These are phyloP conservation scores for Matsumurasca onukii DNA, from an alignment of 1,140 invertebrate genomes.

Conservation along the genomic window DNA sequence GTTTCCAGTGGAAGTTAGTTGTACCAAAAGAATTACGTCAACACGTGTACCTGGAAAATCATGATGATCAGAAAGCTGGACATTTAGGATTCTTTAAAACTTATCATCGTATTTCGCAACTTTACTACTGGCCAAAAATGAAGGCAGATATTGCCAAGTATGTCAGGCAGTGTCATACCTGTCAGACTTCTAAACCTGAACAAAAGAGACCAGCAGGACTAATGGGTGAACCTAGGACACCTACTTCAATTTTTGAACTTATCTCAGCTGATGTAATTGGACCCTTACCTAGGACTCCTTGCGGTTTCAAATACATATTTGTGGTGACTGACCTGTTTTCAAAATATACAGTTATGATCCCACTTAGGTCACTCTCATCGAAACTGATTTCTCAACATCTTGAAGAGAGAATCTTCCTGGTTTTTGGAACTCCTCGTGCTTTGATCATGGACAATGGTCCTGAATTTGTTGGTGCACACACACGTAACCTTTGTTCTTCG, in stretches of 20 bases:
- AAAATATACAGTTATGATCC: background rate
- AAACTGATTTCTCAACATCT: background rate
- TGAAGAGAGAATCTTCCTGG: background rate
- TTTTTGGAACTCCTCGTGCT: background rate
- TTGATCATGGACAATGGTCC: background rate
- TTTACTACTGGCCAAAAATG: slow-evolving; percentile 11
- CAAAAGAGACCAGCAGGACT: background rate
- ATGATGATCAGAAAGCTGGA: background rate
- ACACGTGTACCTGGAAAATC: background rate
- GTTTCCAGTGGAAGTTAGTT: background rate
- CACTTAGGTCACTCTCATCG: background rate
- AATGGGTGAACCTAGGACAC: background rate
- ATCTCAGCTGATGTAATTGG: slow-evolving; percentile 40
- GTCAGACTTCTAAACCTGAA: background rate
- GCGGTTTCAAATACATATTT: background rate
- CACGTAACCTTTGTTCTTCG: background rate
- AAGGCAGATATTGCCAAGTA: background rate
- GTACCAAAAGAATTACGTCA: background rate
- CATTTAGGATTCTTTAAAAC: background rate
- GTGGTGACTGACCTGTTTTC: background rate
- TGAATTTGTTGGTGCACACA: background rate
- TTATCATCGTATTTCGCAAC: background rate
- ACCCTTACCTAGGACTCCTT: background rate
- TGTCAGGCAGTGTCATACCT: background rate
- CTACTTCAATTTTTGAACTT: background rate